phyloP scores from a whole-genome alignment of 2,888 invertebrate genomes.

The Macrosiphum euphorbiae region DNA sequence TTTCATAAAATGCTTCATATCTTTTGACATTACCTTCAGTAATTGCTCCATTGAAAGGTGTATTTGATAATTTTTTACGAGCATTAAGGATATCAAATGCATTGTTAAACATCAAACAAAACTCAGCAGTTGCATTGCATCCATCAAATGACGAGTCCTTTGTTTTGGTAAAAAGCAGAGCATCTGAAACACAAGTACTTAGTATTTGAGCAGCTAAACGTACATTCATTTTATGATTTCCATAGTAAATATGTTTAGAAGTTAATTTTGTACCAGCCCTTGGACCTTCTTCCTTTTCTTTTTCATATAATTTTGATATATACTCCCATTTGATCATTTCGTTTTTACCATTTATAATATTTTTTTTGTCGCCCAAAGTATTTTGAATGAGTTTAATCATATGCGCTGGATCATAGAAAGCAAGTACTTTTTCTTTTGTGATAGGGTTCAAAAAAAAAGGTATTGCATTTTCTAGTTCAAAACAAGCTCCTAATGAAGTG shows the following conservation, averaged over 20 bases:
- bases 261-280: slow-evolving; percentile 9
- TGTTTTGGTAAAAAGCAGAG: slow-evolving; percentile 4
- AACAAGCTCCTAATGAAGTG: slow-evolving; percentile 7
- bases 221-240: slow-evolving; percentile 69
- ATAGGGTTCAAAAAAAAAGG: not conserved
- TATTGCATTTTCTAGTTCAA: not conserved
- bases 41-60: slow-evolving; percentile 24
- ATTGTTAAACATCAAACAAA: slow-evolving; percentile 10
- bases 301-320: slow-evolving; percentile 17
- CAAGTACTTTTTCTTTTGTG: slow-evolving; percentile 3
- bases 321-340: slow-evolving; percentile 27
- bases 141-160: not conserved
- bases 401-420: slow-evolving; percentile 28
- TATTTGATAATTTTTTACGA: not conserved
- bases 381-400: slow-evolving; percentile 45
- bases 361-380: slow-evolving; percentile 15
- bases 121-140: not conserved
- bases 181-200: not conserved
- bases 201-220: not conserved
- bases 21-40: not conserved
- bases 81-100: slow-evolving; percentile 21
- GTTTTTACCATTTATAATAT: not conserved
- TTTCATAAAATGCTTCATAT: slow-evolving; percentile 23
- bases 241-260: slow-evolving; percentile 69
- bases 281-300: slow-evolving; percentile 17